Evolutionary conservation across 2,797 vertebrate species (phyloP).

Genomic region (Corythornis leucogaster): DNA sequence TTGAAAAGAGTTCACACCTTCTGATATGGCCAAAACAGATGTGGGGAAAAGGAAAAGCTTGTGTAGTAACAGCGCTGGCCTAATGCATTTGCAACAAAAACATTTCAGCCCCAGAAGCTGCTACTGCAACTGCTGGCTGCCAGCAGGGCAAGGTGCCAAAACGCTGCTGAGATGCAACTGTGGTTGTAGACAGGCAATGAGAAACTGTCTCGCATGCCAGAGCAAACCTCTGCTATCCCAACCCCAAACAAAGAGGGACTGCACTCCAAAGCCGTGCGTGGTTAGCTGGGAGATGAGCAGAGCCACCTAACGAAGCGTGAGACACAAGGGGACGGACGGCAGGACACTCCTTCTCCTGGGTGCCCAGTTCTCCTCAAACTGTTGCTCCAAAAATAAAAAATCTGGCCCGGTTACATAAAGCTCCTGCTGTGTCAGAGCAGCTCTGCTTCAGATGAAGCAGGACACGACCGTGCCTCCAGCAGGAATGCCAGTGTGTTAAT

Average conservation of each 20-base stretch:
- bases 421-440: not conserved
- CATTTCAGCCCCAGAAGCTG: not conserved
- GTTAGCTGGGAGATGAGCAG: not conserved
- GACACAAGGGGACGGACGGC: not conserved
- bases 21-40: not conserved
- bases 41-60: not conserved
- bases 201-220: not conserved
- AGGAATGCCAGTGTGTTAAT: slow-evolving; percentile 19
- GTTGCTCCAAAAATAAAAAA: not conserved
- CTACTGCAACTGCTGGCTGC: not conserved
- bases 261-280: not conserved
- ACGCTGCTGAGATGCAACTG: not conserved
- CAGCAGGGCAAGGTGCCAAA: not conserved
- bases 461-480: not conserved
- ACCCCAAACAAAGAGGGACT: not conserved
- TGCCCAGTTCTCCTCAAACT: not conserved
- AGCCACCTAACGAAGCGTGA: not conserved
- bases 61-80: not conserved
- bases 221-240: not conserved
- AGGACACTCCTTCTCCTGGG: accelerated
- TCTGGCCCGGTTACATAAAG: not conserved
- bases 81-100: not conserved
- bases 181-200: not conserved
- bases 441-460: not conserved
- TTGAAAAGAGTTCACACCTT: not conserved